Evolutionary conservation across 2,797 vertebrate genomes (phyloP).

Genomic region (Myotis daubentonii): DNA sequence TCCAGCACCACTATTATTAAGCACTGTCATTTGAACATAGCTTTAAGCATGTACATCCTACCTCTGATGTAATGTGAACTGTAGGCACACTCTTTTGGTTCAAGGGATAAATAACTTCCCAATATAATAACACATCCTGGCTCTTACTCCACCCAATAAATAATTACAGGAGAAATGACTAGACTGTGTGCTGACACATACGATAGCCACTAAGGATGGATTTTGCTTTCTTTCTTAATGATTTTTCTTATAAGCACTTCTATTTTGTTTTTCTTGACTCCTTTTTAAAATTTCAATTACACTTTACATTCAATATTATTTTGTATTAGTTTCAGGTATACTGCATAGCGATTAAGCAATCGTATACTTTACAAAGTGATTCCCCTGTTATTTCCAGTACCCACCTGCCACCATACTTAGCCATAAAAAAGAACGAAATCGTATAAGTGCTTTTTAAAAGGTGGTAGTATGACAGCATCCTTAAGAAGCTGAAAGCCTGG

Average conservation of each 20-base stretch:
- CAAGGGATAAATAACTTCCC: conserved; percentile 25
- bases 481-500: not conserved
- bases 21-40: not conserved
- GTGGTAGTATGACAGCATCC: not conserved
- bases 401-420: not conserved
- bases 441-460: not conserved
- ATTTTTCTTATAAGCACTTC: not conserved
- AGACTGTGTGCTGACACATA: not conserved
- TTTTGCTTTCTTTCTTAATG: conserved; percentile 9
- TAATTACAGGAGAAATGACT: conserved; percentile 9
- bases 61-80: conserved; percentile 35
- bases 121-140: not conserved
- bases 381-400: not conserved
- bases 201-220: not conserved
- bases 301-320: not conserved
- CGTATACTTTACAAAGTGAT: not conserved
- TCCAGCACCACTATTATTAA: not conserved
- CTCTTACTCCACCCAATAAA: conserved; percentile 20
- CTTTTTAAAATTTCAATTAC: not conserved
- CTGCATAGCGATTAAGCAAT: too few relatives aligned
- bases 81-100: not conserved
- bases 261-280: not conserved
- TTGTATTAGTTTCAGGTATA: not conserved
- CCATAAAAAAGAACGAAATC: not conserved
- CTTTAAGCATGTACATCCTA: not conserved